Base-by-base conservation (phyloP, 2,888 invertebrate species). In the Agrochola lota region DNA sequence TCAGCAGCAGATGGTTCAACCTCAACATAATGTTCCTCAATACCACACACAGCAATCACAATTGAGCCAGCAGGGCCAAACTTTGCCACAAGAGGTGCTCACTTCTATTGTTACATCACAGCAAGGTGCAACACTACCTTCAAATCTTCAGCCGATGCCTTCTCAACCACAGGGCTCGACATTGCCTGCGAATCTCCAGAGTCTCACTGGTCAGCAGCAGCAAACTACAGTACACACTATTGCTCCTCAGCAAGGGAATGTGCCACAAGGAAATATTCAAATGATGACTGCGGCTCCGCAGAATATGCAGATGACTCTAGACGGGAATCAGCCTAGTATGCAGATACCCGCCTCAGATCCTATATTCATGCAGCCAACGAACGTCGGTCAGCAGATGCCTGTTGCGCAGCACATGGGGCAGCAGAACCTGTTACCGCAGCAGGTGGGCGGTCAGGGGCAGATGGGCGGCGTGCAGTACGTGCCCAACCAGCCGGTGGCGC, bases 111-210 rank as follows among this genome's bases (percentile, higher is more conserved):
- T 95, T 80, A 93, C 96, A 91, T 96, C 96, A 89, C 96, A 97
- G 90, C 96, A 95, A 94, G 97, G 96, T 94, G 94, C 95, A 85
- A 95, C 96, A 80, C 88, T 97, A 83, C 95, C 97, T 82, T 90
- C 92, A 77, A 96, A 96, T 88, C 93, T 97, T 49, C 97, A 97
- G 84, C 92, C 94, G 0, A 96, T 97, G 95, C 93, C 93, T 30
- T 94, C 95, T 77, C 96, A 95, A 87, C 96, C 96, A 46, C 97
- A 97, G 86, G 97, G 97, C n/a, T 94, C 97, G 0, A 97, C 97
- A n/a, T 94, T 97, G 87, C 97, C 97, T 59, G 95, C 97, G 26
- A 97, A 97, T 94, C 94, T 97, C 88, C 97, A 97, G 91, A 95
- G 95, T 71, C 89, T 97, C 76, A 95, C 94, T 79, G 94, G 94